phyloP scores from a whole-genome alignment of 2,797 vertebrate genomes.

The Morus bassanus region DNA sequence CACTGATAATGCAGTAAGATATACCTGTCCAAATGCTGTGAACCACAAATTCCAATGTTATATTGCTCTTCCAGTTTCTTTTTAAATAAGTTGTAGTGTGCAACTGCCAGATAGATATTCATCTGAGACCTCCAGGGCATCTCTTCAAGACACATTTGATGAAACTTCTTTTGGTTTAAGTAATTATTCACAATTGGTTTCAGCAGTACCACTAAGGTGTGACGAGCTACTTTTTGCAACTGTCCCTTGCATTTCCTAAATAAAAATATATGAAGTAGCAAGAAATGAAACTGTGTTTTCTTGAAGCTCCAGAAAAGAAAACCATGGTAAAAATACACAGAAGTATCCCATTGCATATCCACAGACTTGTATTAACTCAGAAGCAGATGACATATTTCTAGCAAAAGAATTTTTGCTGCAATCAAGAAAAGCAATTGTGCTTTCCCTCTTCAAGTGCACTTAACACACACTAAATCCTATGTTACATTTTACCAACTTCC shows the following conservation, averaged over 20 bases:
- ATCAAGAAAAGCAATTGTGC: neutral
- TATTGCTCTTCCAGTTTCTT: slow-evolving; percentile 67
- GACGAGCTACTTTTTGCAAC: slow-evolving; percentile 61
- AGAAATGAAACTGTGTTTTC: neutral
- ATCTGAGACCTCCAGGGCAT: slow-evolving; percentile 86
- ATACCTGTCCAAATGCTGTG: slow-evolving; percentile 77
- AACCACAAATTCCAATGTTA: slow-evolving; percentile 22
- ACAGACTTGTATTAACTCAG: neutral
- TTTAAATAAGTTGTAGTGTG: slow-evolving; percentile 79
- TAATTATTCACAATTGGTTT: slow-evolving; percentile 60
- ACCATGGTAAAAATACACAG: neutral
- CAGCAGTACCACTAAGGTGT: slow-evolving; percentile 71
- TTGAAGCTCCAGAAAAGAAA: neutral
- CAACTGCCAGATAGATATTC: slow-evolving; percentile 81
- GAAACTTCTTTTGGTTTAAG: slow-evolving; percentile 71
- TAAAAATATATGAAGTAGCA: neutral
- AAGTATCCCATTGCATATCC: neutral
- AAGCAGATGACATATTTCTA: neutral
- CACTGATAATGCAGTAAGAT: neutral
- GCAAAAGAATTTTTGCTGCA: neutral
- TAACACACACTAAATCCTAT: neutral
- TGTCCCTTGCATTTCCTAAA: slow-evolving; percentile 50
- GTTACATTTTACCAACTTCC: neutral
- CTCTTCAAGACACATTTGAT: slow-evolving; percentile 78
- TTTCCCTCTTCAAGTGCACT: neutral